Percentiles rank a stretch among this genome's conserved stretches.
These are phyloP conservation scores for Apteryx mantelli DNA, from an alignment of 2,113 vertebrate genomes.

Conservation along the genomic window DNA sequence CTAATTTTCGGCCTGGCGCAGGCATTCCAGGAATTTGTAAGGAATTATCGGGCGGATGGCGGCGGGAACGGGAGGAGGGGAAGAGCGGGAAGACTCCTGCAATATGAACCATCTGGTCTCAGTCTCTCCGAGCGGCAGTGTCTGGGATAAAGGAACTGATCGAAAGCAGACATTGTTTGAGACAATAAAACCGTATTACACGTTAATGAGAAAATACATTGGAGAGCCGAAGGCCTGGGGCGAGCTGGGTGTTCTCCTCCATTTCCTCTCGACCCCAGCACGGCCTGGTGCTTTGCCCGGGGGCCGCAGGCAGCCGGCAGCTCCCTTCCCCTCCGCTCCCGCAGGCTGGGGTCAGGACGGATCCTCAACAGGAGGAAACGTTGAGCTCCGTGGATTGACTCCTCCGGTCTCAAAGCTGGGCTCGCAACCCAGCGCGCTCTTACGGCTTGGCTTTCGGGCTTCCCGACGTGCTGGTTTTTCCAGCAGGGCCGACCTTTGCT, in stretches of 20 bases:
- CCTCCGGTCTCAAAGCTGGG: not conserved
- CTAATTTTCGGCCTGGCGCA: constrained; percentile 71
- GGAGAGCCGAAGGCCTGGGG: constrained; percentile 56
- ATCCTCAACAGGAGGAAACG: not conserved
- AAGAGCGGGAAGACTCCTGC: constrained; percentile 69
- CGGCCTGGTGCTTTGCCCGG: not conserved
- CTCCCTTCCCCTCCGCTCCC: not conserved
- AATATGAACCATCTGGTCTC: constrained; percentile 81
- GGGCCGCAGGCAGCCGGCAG: not conserved
- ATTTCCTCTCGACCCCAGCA: not conserved
- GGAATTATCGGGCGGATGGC: constrained; percentile 62
- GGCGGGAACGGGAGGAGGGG: not conserved
- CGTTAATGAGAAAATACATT: constrained; percentile 78
- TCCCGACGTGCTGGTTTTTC: not conserved
- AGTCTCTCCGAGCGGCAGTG: constrained; percentile 30
- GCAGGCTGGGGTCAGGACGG: no score
- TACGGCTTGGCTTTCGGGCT: not conserved
- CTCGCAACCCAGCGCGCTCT: not conserved
- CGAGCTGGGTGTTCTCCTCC: constrained; percentile 54
- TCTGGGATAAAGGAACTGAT: constrained; percentile 76
- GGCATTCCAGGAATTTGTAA: constrained; percentile 81
- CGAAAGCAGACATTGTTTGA: constrained; percentile 77
- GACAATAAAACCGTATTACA: constrained; percentile 75
- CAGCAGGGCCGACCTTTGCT: not conserved
- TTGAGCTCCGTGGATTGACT: not conserved